phyloP scores from a whole-genome alignment of 2,888 invertebrate species.

The Parapristionchus giblindavisi region DNA sequence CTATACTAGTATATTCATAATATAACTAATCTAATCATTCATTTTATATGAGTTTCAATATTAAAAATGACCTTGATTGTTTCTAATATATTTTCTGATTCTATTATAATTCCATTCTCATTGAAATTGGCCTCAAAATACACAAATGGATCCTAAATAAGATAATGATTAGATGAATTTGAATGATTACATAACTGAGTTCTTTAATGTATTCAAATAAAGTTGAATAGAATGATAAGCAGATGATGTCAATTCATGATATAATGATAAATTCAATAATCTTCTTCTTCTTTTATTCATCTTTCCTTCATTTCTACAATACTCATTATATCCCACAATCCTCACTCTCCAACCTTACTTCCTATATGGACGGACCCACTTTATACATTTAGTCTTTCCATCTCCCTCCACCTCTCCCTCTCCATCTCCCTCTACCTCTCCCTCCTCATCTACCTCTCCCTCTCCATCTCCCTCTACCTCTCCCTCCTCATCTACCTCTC shows the following conservation, averaged over 20 bases:
- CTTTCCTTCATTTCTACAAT: slow-evolving; percentile 3
- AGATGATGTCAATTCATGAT: slow-evolving; percentile 49
- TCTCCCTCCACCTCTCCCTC: no score
- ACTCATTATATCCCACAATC: neutral
- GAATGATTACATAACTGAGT: neutral
- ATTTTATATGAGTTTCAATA: neutral
- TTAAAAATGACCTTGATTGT: neutral
- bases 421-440: no score
- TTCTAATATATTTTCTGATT: neutral
- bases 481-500: no score
- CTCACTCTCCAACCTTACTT: no score
- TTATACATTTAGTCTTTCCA: no score
- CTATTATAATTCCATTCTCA: slow-evolving; percentile 2
- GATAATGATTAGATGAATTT: neutral
- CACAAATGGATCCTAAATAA: neutral
- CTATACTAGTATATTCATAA: no score
- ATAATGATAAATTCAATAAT: slow-evolving; percentile 46
- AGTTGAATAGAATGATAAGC: slow-evolving; percentile 44
- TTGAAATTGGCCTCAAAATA: neutral
- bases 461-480: no score
- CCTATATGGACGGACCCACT: no score
- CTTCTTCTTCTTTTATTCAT: slow-evolving; percentile 14
- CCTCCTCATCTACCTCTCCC: no score
- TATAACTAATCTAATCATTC: neutral
- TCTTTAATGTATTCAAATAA: slow-evolving; percentile 41